Base-by-base conservation (phyloP, 2,888 invertebrate genomes). In the Tetanocera ferruginea region DNA sequence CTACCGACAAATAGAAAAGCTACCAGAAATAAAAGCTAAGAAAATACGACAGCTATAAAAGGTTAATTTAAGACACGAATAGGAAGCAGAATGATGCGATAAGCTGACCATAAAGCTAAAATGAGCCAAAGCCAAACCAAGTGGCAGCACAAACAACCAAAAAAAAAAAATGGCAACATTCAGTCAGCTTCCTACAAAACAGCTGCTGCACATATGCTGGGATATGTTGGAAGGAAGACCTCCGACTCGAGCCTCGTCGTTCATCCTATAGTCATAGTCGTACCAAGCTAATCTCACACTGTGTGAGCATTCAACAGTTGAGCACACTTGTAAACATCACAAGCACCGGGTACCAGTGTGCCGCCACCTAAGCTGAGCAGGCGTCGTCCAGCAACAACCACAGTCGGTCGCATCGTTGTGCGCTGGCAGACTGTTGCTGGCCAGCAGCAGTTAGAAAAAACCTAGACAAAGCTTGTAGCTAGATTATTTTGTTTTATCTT, bases 41-140 rank as follows among this genome's bases (percentile, higher is more conserved):
- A 60, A 57, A 73, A 28, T n/a, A 73, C 52, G 43, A 28, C 67
- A 55, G 75, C 75, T 67, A 52, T 67, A 75, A 66, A 75, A 75
- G 75, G 75, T 66, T 75, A 75, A 75, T 75, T 75, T 75, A 75
- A 75, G 66, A 67, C 75, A 75, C 75, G 75, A 75, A 75, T 66
- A 67, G 67, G 66, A 66, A 67, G 66, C 75, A 51, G 55, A 67
- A 67, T 66, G 66, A 66, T 66, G 75, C 75, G 75, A 75, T 75
- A 75, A 75, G 66, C 66, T 52, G 67, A 37, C 62, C 75, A 75
- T 67, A 75, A 75, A 75, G 66, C 72, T 23, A 34, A 57, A 69
- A 72, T 34, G 57, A 31, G 57, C 31, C 14, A 49, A 49, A 31
- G 57, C 31, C 14, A 49, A 49, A 52, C 49, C 14, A 51, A 67